Evolutionary conservation across 2,797 vertebrate species (phyloP).

Genomic region (Gephyroberyx darwinii): DNA sequence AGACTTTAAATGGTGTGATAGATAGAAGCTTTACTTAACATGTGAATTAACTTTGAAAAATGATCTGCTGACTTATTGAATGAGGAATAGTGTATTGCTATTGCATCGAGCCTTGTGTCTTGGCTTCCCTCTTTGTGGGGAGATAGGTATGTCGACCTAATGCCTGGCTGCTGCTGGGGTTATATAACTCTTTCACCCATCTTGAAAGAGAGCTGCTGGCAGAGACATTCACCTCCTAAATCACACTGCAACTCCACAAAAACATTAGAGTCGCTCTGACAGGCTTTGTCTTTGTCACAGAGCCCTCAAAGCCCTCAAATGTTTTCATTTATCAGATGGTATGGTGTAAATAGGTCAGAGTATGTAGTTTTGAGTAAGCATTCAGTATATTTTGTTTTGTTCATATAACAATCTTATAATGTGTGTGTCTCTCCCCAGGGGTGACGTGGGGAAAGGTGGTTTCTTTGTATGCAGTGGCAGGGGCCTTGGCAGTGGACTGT

Average conservation of each 20-base stretch:
- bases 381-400: not conserved
- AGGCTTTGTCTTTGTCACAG: not conserved
- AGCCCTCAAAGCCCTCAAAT: not conserved
- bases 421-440: conserved; percentile 75
- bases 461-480: conserved; percentile 93
- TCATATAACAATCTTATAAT: not conserved
- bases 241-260: not conserved
- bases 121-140: conserved; percentile 29
- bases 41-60: conserved; percentile 42
- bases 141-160: conserved; percentile 28
- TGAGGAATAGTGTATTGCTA: conserved; percentile 25
- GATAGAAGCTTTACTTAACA: conserved; percentile 29
- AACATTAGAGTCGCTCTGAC: not conserved
- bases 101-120: conserved; percentile 25
- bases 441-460: conserved; percentile 98
- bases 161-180: conserved; percentile 38
- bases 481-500: conserved; percentile 93
- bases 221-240: conserved; percentile 24
- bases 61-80: conserved; percentile 41
- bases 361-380: not conserved
- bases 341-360: not conserved
- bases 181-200: conserved; percentile 37
- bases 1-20: conserved; percentile 51
- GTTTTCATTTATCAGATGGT: not conserved
- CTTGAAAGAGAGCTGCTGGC: conserved; percentile 48